Evolutionary conservation across 2,888 invertebrate genomes (phyloP), one percentile per base, ranked within the genome.

Genomic region (Pecten maximus): DNA sequence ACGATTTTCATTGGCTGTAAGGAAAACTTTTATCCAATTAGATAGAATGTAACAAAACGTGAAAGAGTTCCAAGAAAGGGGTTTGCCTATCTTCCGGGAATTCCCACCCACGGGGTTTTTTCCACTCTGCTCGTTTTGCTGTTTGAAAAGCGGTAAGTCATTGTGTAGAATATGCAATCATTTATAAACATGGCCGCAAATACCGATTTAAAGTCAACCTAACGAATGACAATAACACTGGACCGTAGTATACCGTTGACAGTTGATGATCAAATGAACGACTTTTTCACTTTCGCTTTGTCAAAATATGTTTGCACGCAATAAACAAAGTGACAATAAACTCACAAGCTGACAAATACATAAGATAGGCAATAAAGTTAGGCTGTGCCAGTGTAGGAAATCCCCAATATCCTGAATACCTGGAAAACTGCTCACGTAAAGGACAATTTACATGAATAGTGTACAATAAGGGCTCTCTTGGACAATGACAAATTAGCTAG

Each of bases 231-330:
- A 28, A 12, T 3, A 8, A 1, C 74, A 74, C 35, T 35, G 16
- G 54, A 23, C n/a, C 19, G 23, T 54, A n/a, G n/a, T n/a, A 54
- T 19, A 8, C n/a, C 19, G 4, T 15, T 35, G 28, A 35, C 74
- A 74, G 12, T 74, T 35, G 35, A 74, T 6, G 6, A 44, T 10
- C 8, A 44, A 44, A 44, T 10, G 8, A 1, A 28, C 12, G 74
- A 35, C 28, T 54, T 28, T 35, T 74, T 74, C 74, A 74, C 74
- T 74, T 74, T 74, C 74, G 74, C 35, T 74, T 74, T 74, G 74
- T 23, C 35, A 6, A 74, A 35, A 74, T 1, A 23, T n/a, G n/a
- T n/a, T 3, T 2, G 3, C 10, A 74, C 74, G 8, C 19, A 74
- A 10, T 28, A 74, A 74, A 74, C 74, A 74, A 28, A 74, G 35